These are phyloP conservation scores for Pterobdella sp. DNA, from an alignment of 2,888 invertebrate genomes.

Conservation along the genomic window DNA sequence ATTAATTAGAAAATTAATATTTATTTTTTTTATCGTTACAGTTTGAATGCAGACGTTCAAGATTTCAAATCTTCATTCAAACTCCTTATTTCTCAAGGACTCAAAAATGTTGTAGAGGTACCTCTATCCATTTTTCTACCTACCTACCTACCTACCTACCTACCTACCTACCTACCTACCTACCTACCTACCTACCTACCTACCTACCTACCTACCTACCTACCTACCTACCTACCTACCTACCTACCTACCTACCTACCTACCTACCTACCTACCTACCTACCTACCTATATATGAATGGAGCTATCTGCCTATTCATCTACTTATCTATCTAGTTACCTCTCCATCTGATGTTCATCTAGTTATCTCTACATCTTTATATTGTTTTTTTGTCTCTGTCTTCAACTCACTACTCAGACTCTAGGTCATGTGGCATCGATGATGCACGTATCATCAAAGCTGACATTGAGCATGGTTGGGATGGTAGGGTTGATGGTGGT, in stretches of 20 bases:
- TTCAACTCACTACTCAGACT: conserved; percentile 40
- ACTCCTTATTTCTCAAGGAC: conserved; percentile 79
- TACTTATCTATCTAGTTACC: no score
- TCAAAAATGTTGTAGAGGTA: conserved; percentile 78
- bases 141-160: conserved; percentile 10
- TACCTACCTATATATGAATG: no score
- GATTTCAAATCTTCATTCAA: conserved; percentile 96
- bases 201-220: conserved; percentile 10
- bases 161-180: conserved; percentile 10
- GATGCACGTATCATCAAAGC: conserved; percentile 77
- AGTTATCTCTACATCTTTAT: neutral
- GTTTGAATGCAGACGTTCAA: conserved; percentile 83
- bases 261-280: conserved; percentile 8
- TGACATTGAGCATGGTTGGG: conserved; percentile 75
- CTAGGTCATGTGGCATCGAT: conserved; percentile 57
- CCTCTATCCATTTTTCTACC: neutral
- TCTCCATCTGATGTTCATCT: neutral
- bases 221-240: conserved; percentile 10
- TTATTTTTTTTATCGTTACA: no score
- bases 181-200: conserved; percentile 10
- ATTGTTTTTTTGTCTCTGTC: neutral
- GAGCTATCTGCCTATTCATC: no score
- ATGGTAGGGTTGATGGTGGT: conserved; percentile 76
- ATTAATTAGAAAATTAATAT: no score
- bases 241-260: conserved; percentile 10